Conservation (phyloP, 2,888 invertebrate genomes). For the Scrobipalpa atriplicella region DNA sequence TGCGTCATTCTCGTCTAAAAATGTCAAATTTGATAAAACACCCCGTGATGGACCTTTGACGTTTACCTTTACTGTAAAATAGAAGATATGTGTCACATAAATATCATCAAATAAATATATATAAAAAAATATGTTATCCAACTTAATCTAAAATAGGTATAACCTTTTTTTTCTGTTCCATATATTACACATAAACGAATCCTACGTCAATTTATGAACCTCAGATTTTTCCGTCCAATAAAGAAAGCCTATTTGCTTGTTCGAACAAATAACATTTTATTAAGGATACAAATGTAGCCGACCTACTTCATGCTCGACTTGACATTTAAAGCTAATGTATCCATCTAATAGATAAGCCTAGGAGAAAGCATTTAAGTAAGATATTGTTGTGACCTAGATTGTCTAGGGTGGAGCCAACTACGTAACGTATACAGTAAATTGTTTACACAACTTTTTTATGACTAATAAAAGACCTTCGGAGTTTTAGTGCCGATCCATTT, state of each 20-base stretch:
- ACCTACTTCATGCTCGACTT: conserved; percentile 25
- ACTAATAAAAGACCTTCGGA: conserved; percentile 18
- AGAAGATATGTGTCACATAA: too few species aligned
- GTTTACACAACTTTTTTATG: conserved; percentile 23
- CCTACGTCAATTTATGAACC: not conserved
- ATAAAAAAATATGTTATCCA: too few species aligned
- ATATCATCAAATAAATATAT: too few species aligned
- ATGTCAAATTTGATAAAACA: too few species aligned
- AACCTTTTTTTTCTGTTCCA: not conserved
- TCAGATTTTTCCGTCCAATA: not conserved
- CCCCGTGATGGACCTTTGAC: too few species aligned
- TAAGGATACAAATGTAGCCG: conserved; percentile 21
- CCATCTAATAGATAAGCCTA: conserved; percentile 27
- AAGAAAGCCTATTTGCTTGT: conserved; percentile 7
- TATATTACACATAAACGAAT: not conserved
- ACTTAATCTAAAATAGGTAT: too few species aligned
- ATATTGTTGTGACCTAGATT: conserved; percentile 26
- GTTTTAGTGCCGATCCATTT: conserved; percentile 17
- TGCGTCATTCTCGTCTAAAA: too few species aligned
- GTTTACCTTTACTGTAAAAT: too few species aligned
- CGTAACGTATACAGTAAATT: conserved; percentile 20
- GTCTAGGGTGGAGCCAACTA: not conserved
- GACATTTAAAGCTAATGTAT: conserved; percentile 28
- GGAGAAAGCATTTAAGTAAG: conserved; percentile 27
- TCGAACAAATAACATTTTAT: conserved; percentile 22